Percentiles rank a stretch among this genome's conserved stretches.
phyloP scores from a whole-genome alignment of 1,140 invertebrate species.

The Eriosoma lanigerum region DNA sequence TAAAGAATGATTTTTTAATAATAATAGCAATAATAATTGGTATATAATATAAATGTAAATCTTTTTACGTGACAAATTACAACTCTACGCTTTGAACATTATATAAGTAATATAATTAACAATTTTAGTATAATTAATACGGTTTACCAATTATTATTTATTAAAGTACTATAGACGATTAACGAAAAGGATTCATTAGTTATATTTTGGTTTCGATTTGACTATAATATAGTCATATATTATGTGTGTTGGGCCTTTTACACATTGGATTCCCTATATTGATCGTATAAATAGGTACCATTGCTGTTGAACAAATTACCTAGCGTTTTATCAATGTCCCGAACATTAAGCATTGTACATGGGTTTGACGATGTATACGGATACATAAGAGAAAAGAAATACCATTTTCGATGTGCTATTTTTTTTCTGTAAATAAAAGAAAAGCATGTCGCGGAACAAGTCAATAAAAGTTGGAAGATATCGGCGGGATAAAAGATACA shows the following conservation, averaged over 20 bases:
- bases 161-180: background rate
- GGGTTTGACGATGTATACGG: background rate
- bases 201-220: slow-evolving; percentile 22
- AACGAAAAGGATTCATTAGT: background rate
- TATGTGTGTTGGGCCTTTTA: background rate
- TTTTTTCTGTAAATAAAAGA: background rate
- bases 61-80: too few relatives aligned
- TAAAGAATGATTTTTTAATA: too few relatives aligned
- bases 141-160: background rate
- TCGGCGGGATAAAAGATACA: too few relatives aligned
- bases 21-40: too few relatives aligned
- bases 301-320: slow-evolving; percentile 31
- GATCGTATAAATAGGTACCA: background rate
- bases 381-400: background rate
- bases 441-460: too few relatives aligned
- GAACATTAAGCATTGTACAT: slow-evolving; percentile 15
- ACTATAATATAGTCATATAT: too few relatives aligned
- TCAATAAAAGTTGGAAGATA: background rate
- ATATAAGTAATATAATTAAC: background rate
- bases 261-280: slow-evolving; percentile 12
- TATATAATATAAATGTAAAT: too few relatives aligned
- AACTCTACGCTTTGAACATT: too few relatives aligned
- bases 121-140: background rate
- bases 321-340: slow-evolving; percentile 23
- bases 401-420: background rate